Conservation (phyloP, 2,797 vertebrate genomes). For the Gymnothorax javanicus region DNA sequence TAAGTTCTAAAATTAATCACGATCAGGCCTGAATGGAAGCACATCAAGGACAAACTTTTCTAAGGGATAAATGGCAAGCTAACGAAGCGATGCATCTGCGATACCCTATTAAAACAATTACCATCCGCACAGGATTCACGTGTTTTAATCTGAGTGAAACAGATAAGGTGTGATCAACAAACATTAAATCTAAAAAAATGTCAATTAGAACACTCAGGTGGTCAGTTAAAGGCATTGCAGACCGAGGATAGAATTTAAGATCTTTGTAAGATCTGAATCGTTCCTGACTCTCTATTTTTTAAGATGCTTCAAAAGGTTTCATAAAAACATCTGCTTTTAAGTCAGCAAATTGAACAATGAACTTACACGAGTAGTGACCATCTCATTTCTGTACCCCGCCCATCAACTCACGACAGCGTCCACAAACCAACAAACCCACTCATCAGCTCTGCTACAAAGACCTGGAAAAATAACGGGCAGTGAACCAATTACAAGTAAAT, state of each 20-base stretch:
- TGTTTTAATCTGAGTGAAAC: not conserved
- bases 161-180: slow-evolving; percentile 32
- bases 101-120: slow-evolving; percentile 32
- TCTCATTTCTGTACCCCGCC: not conserved
- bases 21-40: slow-evolving; percentile 15
- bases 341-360: too few relatives aligned
- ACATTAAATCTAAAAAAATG: slow-evolving; percentile 15
- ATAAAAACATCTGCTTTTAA: not conserved
- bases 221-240: not conserved
- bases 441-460: too few relatives aligned
- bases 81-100: not conserved
- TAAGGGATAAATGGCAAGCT: slow-evolving; percentile 61
- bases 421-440: too few relatives aligned
- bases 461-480: too few relatives aligned
- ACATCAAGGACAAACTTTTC: slow-evolving; percentile 58
- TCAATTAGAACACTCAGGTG: not conserved
- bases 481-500: too few relatives aligned
- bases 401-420: too few relatives aligned
- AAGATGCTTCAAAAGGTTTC: not conserved
- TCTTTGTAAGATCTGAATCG: not conserved
- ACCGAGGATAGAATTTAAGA: not conserved
- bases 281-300: not conserved
- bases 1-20: slow-evolving; percentile 70
- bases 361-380: not conserved
- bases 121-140: slow-evolving; percentile 6